Percentiles rank a stretch among this genome's conserved stretches.
Evolutionary conservation across 2,888 invertebrate genomes (phyloP).

Genomic region (Orthonevra nobilis): DNA sequence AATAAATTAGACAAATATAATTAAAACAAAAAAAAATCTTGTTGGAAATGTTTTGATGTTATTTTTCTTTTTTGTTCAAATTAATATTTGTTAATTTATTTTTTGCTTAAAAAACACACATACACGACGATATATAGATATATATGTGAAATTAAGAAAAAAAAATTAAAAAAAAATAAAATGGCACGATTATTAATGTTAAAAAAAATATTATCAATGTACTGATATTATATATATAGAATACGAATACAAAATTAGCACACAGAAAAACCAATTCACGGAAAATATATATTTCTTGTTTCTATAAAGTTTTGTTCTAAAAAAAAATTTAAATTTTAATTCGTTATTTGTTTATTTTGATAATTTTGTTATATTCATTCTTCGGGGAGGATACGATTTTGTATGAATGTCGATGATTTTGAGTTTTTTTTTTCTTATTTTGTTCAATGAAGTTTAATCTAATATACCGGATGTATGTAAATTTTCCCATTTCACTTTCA

Average conservation of each 20-base stretch:
- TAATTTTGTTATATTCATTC: conserved; percentile 45
- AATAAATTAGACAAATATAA: conserved; percentile 57
- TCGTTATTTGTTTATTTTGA: conserved; percentile 59
- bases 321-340: conserved; percentile 64
- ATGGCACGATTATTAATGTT: conserved; percentile 68
- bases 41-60: conserved; percentile 60
- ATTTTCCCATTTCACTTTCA: no score
- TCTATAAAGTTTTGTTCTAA: conserved; percentile 56
- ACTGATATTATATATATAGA: conserved; percentile 69
- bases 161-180: conserved; percentile 53
- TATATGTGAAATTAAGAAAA: conserved; percentile 63
- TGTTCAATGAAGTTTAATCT: no score
- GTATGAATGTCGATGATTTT: conserved; percentile 68
- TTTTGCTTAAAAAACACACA: conserved; percentile 75
- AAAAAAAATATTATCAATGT: conserved; percentile 67
- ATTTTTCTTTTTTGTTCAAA: conserved; percentile 53
- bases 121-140: conserved; percentile 77
- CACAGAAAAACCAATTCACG: conserved; percentile 79
- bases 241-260: conserved; percentile 79
- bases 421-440: conserved; percentile 31
- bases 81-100: conserved; percentile 63
- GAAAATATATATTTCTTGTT: conserved; percentile 76
- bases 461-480: no score
- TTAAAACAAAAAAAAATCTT: conserved; percentile 51
- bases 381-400: conserved; percentile 52